phyloP scores from a whole-genome alignment of 2,888 invertebrate genomes.

The Perithous albicinctus region DNA sequence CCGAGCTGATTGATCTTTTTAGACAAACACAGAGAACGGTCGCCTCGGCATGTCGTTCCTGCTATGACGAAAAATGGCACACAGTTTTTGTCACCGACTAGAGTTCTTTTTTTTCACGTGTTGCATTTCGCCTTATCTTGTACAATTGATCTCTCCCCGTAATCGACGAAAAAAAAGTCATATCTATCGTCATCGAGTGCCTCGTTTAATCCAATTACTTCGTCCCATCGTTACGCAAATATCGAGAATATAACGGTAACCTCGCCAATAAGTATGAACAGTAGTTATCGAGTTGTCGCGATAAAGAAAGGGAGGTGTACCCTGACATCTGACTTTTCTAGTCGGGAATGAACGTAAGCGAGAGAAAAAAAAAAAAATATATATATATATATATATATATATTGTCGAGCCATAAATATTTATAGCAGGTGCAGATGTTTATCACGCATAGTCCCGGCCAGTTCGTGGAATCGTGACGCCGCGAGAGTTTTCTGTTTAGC shows the following conservation, averaged over 20 bases:
- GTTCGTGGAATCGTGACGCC: constrained; percentile 60
- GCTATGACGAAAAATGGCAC: too few relatives aligned
- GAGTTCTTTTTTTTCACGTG: too few relatives aligned
- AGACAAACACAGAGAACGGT: too few relatives aligned
- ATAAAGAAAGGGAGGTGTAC: constrained; percentile 29
- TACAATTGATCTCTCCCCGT: neutral
- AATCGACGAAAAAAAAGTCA: neutral
- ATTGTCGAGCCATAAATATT: constrained; percentile 58
- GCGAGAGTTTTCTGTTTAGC: constrained; percentile 54
- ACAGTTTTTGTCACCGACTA: too few relatives aligned
- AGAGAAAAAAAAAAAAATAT: constrained; percentile 32
- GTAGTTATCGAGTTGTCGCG: constrained; percentile 4
- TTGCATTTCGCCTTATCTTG: neutral
- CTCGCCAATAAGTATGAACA: neutral
- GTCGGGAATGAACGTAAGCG: neutral
- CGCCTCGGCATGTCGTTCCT: too few relatives aligned
- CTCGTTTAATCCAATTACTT: neutral
- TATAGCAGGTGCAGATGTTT: constrained; percentile 60
- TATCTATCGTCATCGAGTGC: neutral
- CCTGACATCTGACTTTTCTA: constrained; percentile 45
- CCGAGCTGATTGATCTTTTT: too few relatives aligned
- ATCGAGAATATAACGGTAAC: neutral
- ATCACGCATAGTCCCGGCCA: constrained; percentile 36
- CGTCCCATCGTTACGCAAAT: neutral
- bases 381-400: too few relatives aligned